A percentile compares a stretch with the other conserved stretches of the same genome.
phyloP scores from a whole-genome alignment of 2,797 vertebrate species.

The Schizopygopsis malacanthus region DNA sequence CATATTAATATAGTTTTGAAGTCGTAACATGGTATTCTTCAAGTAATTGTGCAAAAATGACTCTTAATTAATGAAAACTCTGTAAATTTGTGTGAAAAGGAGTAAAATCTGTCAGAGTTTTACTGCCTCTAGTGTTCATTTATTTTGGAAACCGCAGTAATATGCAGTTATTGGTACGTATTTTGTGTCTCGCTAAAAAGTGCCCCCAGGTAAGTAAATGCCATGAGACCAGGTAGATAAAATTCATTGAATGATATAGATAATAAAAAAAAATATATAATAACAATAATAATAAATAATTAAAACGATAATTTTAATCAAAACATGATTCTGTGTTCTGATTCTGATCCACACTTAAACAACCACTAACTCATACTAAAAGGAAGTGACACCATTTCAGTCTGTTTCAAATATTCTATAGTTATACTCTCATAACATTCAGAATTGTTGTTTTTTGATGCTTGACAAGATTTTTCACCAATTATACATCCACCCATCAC shows the following conservation, averaged over 20 bases:
- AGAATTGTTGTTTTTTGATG: background rate
- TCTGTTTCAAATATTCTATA: background rate
- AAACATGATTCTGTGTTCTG: background rate
- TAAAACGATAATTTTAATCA: background rate
- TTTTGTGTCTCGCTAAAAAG: no score
- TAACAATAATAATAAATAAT: background rate
- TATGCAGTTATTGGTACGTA: no score
- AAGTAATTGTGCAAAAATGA: no score
- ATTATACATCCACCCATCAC: background rate
- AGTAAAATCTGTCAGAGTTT: no score
- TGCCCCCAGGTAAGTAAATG: no score
- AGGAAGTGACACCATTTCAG: background rate
- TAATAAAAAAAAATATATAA: background rate
- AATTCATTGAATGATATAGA: background rate
- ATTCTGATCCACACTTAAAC: background rate
- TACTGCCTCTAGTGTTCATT: no score
- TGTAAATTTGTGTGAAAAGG: no score
- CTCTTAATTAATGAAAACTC: no score
- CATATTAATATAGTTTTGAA: no score
- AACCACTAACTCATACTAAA: background rate
- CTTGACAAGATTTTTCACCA: conserved; percentile 1
- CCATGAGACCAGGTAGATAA: background rate
- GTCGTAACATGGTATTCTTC: no score
- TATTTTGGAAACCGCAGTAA: no score
- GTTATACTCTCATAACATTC: background rate